Conservation (phyloP, 2,113 vertebrate species). For the Saguinus midas region DNA sequence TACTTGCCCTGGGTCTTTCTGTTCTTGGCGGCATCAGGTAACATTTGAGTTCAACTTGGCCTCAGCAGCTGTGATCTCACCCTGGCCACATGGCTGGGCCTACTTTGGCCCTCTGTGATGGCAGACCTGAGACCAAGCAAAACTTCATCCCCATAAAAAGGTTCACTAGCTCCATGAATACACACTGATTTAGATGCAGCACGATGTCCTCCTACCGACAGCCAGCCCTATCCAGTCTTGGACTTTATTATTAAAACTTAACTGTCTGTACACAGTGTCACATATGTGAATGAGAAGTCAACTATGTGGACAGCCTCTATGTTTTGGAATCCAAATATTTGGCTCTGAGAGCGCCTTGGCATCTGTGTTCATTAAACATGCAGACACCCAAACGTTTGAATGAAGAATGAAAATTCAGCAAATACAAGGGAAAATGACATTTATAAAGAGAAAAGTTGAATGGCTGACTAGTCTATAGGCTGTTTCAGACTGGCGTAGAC, state of each 20-base stretch:
- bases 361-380: background rate
- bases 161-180: background rate
- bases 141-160: background rate
- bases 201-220: background rate
- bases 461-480: background rate
- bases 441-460: background rate
- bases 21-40: background rate
- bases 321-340: background rate
- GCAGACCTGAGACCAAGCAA: background rate
- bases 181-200: background rate
- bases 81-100: background rate
- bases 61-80: too few relatives aligned
- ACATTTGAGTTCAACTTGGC: background rate
- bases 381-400: background rate
- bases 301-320: background rate
- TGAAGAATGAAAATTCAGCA: slow-evolving; percentile 23
- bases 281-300: background rate
- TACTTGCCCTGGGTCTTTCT: background rate
- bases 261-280: background rate
- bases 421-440: background rate
- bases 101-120: background rate
- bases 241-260: background rate
- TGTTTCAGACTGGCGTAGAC: background rate
- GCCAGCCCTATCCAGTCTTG: background rate
- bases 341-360: background rate